phyloP scores from a whole-genome alignment of 1,140 invertebrate species.

The Anastrepha ludens region DNA sequence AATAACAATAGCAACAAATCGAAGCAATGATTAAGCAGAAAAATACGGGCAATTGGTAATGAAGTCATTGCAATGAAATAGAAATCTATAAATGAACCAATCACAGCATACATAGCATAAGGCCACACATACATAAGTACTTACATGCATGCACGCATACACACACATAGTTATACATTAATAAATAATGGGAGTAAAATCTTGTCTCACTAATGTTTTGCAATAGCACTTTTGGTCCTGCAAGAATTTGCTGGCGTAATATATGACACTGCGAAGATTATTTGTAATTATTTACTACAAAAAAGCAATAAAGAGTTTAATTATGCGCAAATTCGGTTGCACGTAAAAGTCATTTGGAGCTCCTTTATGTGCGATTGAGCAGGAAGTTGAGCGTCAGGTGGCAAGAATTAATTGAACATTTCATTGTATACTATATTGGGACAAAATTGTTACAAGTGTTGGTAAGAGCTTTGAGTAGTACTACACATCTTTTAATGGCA shows the following conservation, averaged over 20 bases:
- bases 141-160: background rate
- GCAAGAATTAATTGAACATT: background rate
- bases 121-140: background rate
- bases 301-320: conserved; percentile 16
- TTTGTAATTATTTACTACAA: background rate
- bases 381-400: background rate
- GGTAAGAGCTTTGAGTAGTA: too few relatives aligned
- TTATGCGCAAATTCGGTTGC: background rate
- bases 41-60: conserved; percentile 34
- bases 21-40: conserved; percentile 35
- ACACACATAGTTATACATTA: background rate
- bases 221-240: background rate
- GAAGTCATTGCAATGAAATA: conserved; percentile 39
- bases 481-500: too few relatives aligned
- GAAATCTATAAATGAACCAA: background rate
- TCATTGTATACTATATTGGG: background rate
- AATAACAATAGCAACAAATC: background rate
- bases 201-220: too few relatives aligned
- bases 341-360: background rate
- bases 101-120: background rate
- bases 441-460: background rate
- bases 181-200: too few relatives aligned
- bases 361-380: background rate
- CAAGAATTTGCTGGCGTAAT: background rate
- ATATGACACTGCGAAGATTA: background rate